These are phyloP conservation scores for Cepphus grylle DNA, from an alignment of 2,113 vertebrate genomes.

Conservation along the genomic window DNA sequence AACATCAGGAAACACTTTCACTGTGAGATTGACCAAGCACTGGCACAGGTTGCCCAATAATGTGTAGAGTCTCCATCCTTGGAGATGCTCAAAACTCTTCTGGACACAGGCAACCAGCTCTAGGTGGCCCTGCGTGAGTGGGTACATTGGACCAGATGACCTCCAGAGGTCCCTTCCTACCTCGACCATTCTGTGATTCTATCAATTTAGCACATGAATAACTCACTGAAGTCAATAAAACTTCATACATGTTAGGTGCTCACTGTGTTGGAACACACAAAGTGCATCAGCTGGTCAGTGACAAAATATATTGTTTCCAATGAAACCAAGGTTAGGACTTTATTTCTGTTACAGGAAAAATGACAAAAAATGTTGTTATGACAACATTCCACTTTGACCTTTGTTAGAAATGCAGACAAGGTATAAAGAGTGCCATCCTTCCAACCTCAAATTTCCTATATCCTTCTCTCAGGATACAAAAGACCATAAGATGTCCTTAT, in stretches of 20 bases:
- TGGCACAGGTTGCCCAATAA: not conserved
- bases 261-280: not conserved
- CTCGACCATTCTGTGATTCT: not conserved
- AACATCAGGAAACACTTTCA: not conserved
- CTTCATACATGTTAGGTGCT: not conserved
- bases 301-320: not conserved
- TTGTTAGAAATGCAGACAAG: not conserved
- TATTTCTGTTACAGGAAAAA: not conserved
- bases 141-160: not conserved
- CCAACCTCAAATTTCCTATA: not conserved
- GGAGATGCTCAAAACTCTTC: rapidly evolving
- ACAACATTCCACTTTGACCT: not conserved
- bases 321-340: not conserved
- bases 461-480: not conserved
- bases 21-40: not conserved
- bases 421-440: not conserved
- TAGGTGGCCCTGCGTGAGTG: not conserved
- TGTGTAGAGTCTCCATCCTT: not conserved
- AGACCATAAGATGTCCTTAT: not conserved
- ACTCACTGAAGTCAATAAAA: not conserved
- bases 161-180: not conserved
- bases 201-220: not conserved
- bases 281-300: not conserved
- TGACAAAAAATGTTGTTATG: not conserved
- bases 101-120: not conserved